phyloP scores from a whole-genome alignment of 2,113 vertebrate species.

The Sphyrna mokarran region DNA sequence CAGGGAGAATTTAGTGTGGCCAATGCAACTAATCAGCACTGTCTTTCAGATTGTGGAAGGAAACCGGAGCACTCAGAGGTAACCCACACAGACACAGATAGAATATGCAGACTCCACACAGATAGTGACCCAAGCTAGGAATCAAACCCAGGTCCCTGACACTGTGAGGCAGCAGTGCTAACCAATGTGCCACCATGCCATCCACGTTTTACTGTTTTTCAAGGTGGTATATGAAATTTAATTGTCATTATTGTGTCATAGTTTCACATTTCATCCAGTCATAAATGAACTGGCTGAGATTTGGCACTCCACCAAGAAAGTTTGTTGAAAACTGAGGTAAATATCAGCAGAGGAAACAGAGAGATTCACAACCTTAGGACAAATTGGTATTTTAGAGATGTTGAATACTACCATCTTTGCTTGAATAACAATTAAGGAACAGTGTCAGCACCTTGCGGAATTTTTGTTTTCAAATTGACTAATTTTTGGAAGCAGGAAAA shows the following conservation, averaged over 20 bases:
- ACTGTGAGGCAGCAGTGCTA: too few relatives aligned
- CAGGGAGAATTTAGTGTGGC: too few relatives aligned
- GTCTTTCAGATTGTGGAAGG: too few relatives aligned
- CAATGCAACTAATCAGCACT: too few relatives aligned
- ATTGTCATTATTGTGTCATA: not conserved
- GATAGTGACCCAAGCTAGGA: too few relatives aligned
- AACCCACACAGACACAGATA: too few relatives aligned
- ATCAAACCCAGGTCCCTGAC: too few relatives aligned
- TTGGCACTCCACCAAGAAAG: not conserved
- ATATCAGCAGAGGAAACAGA: not conserved
- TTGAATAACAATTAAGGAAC: not conserved
- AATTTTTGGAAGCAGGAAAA: not conserved
- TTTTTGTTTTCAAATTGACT: not conserved
- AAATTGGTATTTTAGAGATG: not conserved
- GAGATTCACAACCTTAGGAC: not conserved
- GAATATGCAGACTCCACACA: too few relatives aligned
- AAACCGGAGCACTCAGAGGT: too few relatives aligned
- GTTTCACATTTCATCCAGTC: not conserved
- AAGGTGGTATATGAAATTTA: not conserved
- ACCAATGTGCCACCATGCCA: too few relatives aligned
- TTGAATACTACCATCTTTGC: not conserved
- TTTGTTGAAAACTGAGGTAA: not conserved
- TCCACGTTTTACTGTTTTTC: not conserved
- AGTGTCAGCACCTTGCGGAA: not conserved
- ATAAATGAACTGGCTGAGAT: not conserved